Conservation (phyloP, 2,113 vertebrate species). For the Ciconia stormi region DNA sequence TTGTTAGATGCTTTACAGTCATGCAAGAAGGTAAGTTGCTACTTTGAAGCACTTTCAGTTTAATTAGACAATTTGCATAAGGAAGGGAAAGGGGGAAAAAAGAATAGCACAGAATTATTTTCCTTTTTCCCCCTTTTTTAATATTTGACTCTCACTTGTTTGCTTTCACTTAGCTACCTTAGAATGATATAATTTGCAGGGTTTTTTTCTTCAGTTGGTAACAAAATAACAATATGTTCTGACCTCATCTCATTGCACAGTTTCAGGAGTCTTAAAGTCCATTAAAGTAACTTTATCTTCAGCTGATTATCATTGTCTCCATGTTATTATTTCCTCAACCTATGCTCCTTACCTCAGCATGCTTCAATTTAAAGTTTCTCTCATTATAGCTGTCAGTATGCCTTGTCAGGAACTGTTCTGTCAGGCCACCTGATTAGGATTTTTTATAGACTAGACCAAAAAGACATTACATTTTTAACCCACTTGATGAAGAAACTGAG, state of each 20-base stretch:
- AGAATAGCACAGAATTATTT: not conserved
- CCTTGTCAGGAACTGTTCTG: not conserved
- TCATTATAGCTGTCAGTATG: conserved; percentile 23
- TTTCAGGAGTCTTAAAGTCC: not conserved
- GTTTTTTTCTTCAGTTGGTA: not conserved
- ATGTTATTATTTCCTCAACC: conserved; percentile 9
- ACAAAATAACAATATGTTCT: not conserved
- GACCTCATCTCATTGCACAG: not conserved
- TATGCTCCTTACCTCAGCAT: not conserved
- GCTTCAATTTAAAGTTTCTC: conserved; percentile 1
- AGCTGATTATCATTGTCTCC: not conserved
- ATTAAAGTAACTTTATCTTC: conserved; percentile 20
- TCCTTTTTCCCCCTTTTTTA: rapidly evolving
- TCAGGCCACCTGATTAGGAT: not conserved
- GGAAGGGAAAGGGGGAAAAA: not conserved
- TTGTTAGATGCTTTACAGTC: not conserved
- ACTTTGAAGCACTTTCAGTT: not conserved
- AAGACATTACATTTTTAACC: not conserved
- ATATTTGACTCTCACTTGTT: not conserved
- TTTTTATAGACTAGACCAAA: not conserved
- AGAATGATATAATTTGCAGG: not conserved
- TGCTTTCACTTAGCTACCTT: not conserved
- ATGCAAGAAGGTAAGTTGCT: not conserved
- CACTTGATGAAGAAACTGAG: not conserved
- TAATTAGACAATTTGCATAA: not conserved